Evolutionary conservation across 2,797 vertebrate species (phyloP), one percentile per base, ranked within the genome.

Genomic region (Pangasius krempfi): DNA sequence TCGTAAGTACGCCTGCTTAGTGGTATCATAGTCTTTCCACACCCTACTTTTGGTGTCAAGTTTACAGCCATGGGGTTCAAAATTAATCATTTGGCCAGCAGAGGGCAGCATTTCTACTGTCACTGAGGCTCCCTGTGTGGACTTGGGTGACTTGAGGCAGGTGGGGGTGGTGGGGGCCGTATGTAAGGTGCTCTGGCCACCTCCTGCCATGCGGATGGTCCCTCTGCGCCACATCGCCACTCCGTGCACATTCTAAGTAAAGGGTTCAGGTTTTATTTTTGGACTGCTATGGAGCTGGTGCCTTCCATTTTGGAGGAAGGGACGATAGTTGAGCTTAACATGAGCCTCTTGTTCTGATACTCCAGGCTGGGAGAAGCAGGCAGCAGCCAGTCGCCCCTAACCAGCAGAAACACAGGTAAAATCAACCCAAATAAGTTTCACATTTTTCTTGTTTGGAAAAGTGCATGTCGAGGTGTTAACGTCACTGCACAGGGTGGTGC

Each of bases 231-330:
- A 68, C 82, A 91, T 94, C 92, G 88, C 90, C 76, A 91, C 85
- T 87, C 90, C 87, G 92, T 93, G 92, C 93, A 85, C 94, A 93
- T 95, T 94, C 93, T 91, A 93, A 94, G 93, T 92, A 91, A 92
- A 89, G 91, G 92, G 89, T 90, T 94, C 93, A 90, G 91, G 89
- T 87, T 95, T 95, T 98, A 98, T 98, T 98, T 98, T 97, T 96
- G 97, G 97, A 95, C 92, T 88, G 87, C 91, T 94, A 96, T 96
- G 95, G 96, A 93, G 95, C 91, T 94, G 84, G 93, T 94, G 93
- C 93, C 96, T 95, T 96, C 94, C 94, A 94, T 95, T 85, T 96
- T 95, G 96, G 94, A 96, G 95, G 95, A 95, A 95, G 94, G 94
- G 94, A 94, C 93, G 94, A 93, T 90, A 95, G 93, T 94, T 95